Evolutionary conservation across 2,888 invertebrate species (phyloP), one percentile per base, ranked within the genome.

Genomic region (Sphaerophoria rueppellii): DNA sequence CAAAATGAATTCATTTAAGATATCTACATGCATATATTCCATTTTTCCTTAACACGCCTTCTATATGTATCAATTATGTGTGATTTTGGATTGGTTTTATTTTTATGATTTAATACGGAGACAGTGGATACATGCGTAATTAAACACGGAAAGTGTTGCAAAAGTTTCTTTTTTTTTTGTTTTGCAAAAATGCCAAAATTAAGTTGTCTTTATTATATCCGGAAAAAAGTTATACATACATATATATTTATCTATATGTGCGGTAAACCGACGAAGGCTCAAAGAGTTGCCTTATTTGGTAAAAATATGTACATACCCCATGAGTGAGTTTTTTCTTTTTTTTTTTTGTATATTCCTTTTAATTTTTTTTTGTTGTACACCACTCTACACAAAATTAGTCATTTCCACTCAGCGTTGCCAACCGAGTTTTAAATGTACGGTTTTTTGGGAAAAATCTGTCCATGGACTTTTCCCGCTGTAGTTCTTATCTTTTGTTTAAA

Each of bases 201-300:
- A 16, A 46, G 9, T 46, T 46, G 6, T 37, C 4, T n/a, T 46
- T n/a, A 43, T 46, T 71, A 72, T 73, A 79, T 73, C 79, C 79
- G 74, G 60, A 63, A 70, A 80, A 77, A 48, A 63, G 12, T 43
- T 43, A 43, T 43, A 43, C 11, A 9, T 43, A 43, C 11, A 43
- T 9, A 43, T 43, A 71, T 67, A 69, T 50, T 57, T 37, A 52
- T 52, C 32, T 82, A 61, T 78, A 70, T 78, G 71, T 82, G 40
- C 75, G 78, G 67, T 54, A 46, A 55, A 74, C 40, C 67, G 52
- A 78, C 35, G 52, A 80, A 50, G 67, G 79, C 74, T 63, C 63
- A 71, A 54, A 54, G 76, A 76, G 81, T 71, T 82, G 74, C 82
- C 78, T 82, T 82, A 82, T 82, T 78, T 82, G 82, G 82, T 82